Conservation (phyloP, 2,113 vertebrate species). For the Mirounga angustirostris region DNA sequence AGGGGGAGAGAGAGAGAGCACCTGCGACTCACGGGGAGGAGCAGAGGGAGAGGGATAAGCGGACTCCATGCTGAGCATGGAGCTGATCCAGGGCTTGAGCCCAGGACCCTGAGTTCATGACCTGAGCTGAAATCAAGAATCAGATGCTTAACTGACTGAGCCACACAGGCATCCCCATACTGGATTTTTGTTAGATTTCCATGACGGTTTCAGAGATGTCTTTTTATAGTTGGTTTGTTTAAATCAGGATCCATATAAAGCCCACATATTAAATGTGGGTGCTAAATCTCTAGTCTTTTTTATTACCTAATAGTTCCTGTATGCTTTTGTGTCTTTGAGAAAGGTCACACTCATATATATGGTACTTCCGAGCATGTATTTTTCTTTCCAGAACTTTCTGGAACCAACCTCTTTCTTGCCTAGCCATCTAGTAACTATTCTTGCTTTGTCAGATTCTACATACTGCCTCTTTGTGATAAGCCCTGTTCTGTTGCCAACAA, state of each 20-base stretch:
- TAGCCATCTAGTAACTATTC: background rate
- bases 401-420: background rate
- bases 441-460: background rate
- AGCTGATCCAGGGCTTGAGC: too few relatives aligned
- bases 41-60: too few relatives aligned
- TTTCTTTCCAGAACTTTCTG: background rate
- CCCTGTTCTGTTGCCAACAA: background rate
- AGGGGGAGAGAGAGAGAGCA: background rate
- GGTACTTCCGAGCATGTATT: background rate
- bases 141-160: too few relatives aligned
- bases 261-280: background rate
- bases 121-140: too few relatives aligned
- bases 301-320: background rate
- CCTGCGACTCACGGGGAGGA: too few relatives aligned
- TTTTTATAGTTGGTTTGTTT: background rate
- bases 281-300: slow-evolving; percentile 16
- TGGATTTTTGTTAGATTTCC: background rate
- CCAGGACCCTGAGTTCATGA: too few relatives aligned
- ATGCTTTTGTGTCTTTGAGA: slow-evolving; percentile 3
- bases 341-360: background rate
- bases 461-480: background rate
- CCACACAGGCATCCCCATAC: background rate
- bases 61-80: too few relatives aligned
- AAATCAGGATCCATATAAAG: background rate
- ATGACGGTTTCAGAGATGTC: background rate